Conservation (phyloP, 30 jellyfish, hydroid and myxozoan genomes). For the Turritopsis rubra region DNA sequence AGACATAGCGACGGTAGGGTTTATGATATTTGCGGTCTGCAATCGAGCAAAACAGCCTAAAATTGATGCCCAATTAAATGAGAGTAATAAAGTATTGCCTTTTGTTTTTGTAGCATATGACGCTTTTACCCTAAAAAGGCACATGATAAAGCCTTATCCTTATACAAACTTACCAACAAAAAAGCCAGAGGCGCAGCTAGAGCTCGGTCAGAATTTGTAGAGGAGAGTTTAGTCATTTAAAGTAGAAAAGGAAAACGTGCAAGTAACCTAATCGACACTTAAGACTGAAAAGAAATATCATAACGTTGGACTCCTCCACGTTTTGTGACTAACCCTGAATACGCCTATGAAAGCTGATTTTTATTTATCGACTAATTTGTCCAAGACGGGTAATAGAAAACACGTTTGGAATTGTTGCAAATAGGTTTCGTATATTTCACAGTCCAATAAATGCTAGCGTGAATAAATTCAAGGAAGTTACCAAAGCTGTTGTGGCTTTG, state of each 20-base stretch:
- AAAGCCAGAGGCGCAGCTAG: no score
- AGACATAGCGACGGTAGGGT: constrained; percentile 48
- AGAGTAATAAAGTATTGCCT: constrained; percentile 13
- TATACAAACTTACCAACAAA: constrained; percentile 4
- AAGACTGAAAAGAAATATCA: no score
- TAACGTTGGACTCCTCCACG: no score
- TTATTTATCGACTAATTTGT: constrained; percentile 40
- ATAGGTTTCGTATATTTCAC: constrained; percentile 47
- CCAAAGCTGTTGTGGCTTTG: constrained; percentile 47
- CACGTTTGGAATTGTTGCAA: constrained; percentile 57
- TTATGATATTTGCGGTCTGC: constrained; percentile 32
- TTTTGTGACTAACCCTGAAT: no score
- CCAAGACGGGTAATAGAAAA: constrained; percentile 52
- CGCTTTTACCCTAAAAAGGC: constrained; percentile 43
- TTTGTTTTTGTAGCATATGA: constrained; percentile 52
- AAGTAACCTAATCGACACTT: no score
- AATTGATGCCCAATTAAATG: constrained; percentile 3
- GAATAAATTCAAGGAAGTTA: constrained; percentile 35
- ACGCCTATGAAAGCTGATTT: constrained; percentile 25
- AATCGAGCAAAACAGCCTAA: constrained; percentile 19
- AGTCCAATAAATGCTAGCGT: constrained; percentile 44
- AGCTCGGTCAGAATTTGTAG: no score
- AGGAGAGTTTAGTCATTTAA: no score
- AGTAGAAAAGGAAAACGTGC: no score
- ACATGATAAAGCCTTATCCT: constrained; percentile 70